Percentiles rank a stretch among this genome's conserved stretches.
Conservation (phyloP, 2,888 invertebrate species). For the Netelia inedita region DNA sequence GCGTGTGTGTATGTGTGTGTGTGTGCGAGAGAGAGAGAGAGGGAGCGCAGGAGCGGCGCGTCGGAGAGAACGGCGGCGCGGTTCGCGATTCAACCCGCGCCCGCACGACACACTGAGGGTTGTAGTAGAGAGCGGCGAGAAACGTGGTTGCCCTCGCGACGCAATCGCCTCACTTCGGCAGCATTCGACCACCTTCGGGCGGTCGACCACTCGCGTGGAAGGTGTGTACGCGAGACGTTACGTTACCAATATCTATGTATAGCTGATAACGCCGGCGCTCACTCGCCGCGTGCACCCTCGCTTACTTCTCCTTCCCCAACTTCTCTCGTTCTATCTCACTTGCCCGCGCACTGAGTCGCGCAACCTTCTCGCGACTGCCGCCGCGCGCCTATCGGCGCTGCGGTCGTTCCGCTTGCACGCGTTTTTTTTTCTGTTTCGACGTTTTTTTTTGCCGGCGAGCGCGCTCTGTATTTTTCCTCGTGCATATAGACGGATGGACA, state of each 20-base stretch:
- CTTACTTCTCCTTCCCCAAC: not conserved
- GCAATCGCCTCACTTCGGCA: slow-evolving; percentile 75
- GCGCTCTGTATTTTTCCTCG: slow-evolving; percentile 9
- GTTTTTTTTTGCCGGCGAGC: not conserved
- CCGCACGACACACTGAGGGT: slow-evolving; percentile 80
- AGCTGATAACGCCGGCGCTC: slow-evolving; percentile 66
- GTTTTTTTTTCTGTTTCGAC: not conserved
- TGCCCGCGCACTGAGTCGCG: not conserved
- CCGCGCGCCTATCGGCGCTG: not conserved
- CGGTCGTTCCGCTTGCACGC: not conserved
- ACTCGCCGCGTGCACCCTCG: slow-evolving; percentile 48
- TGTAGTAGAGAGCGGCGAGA: slow-evolving; percentile 70
- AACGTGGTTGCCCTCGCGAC: slow-evolving; percentile 81
- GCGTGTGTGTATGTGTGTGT: not conserved
- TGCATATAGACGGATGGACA: slow-evolving; percentile 3
- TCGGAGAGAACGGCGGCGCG: slow-evolving; percentile 71
- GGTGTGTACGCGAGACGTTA: slow-evolving; percentile 38
- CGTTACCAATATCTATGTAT: slow-evolving; percentile 21
- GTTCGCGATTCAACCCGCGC: slow-evolving; percentile 79
- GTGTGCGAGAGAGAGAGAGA: slow-evolving; percentile 17
- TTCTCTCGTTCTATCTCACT: not conserved
- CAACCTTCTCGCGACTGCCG: not conserved
- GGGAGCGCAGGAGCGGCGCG: slow-evolving; percentile 63
- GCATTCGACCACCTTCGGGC: slow-evolving; percentile 66
- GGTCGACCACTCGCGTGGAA: slow-evolving; percentile 40